A percentile compares a stretch with the other conserved stretches of the same genome.
phyloP scores from a whole-genome alignment of 2,797 vertebrate genomes.

The Ibycter americanus region DNA sequence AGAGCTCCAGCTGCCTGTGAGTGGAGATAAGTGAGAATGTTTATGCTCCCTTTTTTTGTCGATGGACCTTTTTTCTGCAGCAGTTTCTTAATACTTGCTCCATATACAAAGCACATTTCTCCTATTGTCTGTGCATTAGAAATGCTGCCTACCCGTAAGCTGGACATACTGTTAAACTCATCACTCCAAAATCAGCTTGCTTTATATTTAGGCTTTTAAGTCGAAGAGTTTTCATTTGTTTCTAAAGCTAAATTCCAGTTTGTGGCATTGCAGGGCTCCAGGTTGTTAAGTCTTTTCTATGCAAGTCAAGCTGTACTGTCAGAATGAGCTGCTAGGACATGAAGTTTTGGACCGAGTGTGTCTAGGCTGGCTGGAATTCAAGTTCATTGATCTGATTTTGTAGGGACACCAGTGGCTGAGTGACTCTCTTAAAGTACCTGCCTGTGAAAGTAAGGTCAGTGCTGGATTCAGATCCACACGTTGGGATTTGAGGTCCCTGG shows the following conservation, averaged over 20 bases:
- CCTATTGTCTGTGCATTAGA: not conserved
- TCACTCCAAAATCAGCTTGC: not conserved
- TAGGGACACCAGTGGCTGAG: not conserved
- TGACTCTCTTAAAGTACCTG: not conserved
- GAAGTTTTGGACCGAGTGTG: not conserved
- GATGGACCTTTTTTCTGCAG: not conserved
- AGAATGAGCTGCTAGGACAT: not conserved
- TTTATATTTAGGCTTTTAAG: not conserved
- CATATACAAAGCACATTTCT: not conserved
- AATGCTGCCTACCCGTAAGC: not conserved
- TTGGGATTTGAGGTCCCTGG: not conserved
- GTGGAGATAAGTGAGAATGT: not conserved
- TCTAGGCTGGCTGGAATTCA: not conserved
- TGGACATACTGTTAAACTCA: not conserved
- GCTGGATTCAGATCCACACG: not conserved
- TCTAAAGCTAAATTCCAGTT: not conserved
- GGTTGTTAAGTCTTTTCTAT: not conserved
- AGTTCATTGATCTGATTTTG: not conserved
- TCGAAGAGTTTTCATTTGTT: not conserved
- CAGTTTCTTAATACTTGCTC: not conserved
- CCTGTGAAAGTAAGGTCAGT: not conserved
- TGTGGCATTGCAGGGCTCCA: not conserved
- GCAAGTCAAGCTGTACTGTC: not conserved
- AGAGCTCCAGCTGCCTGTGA: not conserved
- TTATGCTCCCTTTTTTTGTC: not conserved